Percentiles rank a stretch among this genome's conserved stretches.
These are phyloP conservation scores for Crocuta crocuta DNA, from an alignment of 2,113 vertebrate genomes.

Conservation along the genomic window DNA sequence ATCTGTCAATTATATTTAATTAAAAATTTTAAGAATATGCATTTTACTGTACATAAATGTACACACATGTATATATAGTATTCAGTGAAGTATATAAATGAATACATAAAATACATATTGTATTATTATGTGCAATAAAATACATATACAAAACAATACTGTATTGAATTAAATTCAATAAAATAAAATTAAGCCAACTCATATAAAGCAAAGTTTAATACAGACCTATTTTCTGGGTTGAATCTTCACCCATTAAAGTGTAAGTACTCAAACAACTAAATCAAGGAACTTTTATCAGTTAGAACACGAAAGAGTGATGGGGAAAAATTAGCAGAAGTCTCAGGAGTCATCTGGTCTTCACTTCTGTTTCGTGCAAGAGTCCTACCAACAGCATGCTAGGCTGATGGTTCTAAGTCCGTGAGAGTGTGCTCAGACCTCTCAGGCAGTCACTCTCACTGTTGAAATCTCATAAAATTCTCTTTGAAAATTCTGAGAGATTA, in stretches of 20 bases:
- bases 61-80: background rate
- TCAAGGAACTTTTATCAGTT: background rate
- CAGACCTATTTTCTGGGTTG: background rate
- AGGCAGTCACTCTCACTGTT: background rate
- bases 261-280: conserved; percentile 31
- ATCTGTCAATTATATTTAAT: background rate
- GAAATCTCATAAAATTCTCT: background rate
- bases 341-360: background rate
- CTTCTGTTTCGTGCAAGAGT: background rate
- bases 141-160: conserved; percentile 13
- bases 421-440: background rate
- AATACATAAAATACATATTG: background rate
- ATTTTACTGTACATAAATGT: background rate
- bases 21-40: background rate
- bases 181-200: conserved; percentile 46
- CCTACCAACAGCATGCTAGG: background rate
- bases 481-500: background rate
- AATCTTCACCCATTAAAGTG: conserved; percentile 18
- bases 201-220: conserved; percentile 16
- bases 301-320: background rate
- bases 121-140: conserved; percentile 47
- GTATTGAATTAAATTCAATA: background rate
- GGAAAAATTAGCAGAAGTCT: background rate
- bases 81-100: background rate
- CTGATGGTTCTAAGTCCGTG: background rate